Conservation (phyloP, 2,797 vertebrate genomes). For the Sylvilagus floridanus region DNA sequence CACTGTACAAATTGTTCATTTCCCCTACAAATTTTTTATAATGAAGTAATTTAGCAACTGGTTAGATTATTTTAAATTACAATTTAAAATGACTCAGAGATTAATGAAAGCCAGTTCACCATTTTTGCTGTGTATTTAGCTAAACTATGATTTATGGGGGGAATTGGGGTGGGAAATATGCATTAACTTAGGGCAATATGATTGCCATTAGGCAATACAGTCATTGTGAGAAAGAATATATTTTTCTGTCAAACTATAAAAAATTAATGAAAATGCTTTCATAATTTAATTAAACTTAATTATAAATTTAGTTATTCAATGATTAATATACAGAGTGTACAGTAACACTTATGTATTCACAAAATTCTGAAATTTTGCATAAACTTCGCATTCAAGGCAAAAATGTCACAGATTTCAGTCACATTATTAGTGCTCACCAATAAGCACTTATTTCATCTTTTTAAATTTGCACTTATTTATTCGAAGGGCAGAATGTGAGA, state of each 20-base stretch:
- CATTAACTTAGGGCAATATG: slow-evolving; percentile 11
- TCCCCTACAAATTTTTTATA: not conserved
- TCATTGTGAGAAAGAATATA: not conserved
- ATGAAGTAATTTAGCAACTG: slow-evolving; percentile 49
- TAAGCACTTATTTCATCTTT: too few relatives aligned
- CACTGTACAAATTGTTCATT: slow-evolving; percentile 29
- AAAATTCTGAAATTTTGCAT: not conserved
- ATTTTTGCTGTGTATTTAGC: slow-evolving; percentile 17
- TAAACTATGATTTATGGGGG: not conserved
- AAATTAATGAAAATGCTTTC: not conserved
- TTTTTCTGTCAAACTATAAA: not conserved
- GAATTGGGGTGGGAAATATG: not conserved
- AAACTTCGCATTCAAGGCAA: not conserved
- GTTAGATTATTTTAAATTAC: slow-evolving; percentile 21
- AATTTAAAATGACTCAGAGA: slow-evolving; percentile 2
- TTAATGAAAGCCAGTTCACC: not conserved
- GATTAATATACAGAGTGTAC: not conserved
- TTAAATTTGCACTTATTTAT: too few relatives aligned
- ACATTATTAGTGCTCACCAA: not conserved
- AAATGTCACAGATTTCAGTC: not conserved
- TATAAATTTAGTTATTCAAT: not conserved
- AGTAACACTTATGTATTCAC: not conserved
- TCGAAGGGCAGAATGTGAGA: too few relatives aligned
- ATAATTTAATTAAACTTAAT: slow-evolving; percentile 41
- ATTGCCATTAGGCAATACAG: not conserved